These are phyloP conservation scores for Nerophis lumbriciformis DNA, from an alignment of 2,113 vertebrate species.

Conservation along the genomic window DNA sequence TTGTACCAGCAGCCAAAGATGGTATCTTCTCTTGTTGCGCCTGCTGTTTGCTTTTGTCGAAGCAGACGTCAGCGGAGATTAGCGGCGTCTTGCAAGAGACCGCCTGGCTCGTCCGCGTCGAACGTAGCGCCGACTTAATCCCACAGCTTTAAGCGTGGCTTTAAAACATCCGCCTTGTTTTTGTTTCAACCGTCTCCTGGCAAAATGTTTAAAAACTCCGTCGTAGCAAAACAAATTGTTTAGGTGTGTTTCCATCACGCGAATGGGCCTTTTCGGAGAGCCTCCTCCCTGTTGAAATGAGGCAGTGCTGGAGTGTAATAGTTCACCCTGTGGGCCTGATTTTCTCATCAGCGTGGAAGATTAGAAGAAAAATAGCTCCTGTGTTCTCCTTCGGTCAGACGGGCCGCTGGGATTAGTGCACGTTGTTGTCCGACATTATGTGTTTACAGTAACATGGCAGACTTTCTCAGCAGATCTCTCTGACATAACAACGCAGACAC, in stretches of 20 bases:
- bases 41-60: conserved; percentile 26
- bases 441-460: conserved; percentile 1
- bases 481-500: neutral
- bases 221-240: conserved; percentile 45
- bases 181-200: conserved; percentile 17
- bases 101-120: conserved; percentile 40
- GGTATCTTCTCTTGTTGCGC: conserved; percentile 28
- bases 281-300: conserved; percentile 47
- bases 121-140: conserved; percentile 38
- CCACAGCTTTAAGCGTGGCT: conserved; percentile 42
- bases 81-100: conserved; percentile 33
- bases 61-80: conserved; percentile 46
- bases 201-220: neutral
- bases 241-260: conserved; percentile 61
- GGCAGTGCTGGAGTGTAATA: conserved; percentile 19
- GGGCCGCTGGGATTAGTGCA: conserved; percentile 30
- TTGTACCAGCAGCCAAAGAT: conserved; percentile 12
- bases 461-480: neutral
- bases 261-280: conserved; percentile 51
- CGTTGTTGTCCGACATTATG: conserved; percentile 11
- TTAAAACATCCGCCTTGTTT: conserved; percentile 41
- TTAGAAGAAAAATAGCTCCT: conserved; percentile 40
- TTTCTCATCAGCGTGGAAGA: conserved; percentile 55
- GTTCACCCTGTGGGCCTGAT: conserved; percentile 35
- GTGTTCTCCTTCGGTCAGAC: conserved; percentile 20